Evolutionary conservation across 2,113 vertebrate species (phyloP).

Genomic region (Donacobius atricapilla): DNA sequence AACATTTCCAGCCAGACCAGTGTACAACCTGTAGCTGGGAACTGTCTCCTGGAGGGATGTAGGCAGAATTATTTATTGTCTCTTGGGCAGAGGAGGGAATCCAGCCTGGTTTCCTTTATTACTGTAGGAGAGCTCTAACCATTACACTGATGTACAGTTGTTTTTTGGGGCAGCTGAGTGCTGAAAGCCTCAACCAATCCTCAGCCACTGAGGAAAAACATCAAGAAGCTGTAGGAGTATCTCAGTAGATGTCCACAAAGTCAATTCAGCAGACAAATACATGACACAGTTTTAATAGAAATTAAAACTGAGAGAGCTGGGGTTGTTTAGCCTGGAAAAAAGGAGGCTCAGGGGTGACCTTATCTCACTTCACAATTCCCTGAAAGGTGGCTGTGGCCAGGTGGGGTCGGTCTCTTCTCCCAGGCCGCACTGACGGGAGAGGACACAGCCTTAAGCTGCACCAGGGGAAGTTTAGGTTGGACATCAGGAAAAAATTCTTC

Average conservation of each 20-base stretch:
- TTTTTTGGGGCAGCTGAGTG: background rate
- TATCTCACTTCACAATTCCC: background rate
- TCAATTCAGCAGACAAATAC: background rate
- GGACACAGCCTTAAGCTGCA: background rate
- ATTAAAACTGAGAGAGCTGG: background rate
- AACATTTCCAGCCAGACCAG: background rate
- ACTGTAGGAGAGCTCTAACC: background rate
- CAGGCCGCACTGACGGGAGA: background rate
- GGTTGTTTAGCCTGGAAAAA: background rate
- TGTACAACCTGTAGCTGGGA: background rate
- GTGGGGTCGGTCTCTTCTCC: background rate
- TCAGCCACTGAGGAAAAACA: background rate
- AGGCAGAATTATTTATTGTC: background rate
- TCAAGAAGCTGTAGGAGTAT: background rate
- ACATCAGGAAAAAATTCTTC: background rate
- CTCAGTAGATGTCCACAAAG: background rate
- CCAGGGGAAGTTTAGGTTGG: background rate
- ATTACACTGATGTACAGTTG: background rate
- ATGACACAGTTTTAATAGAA: background rate
- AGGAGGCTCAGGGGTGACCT: background rate
- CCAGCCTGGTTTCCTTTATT: background rate
- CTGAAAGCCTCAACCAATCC: background rate
- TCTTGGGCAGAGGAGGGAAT: background rate
- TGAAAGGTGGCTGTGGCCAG: background rate
- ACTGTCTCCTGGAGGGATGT: background rate